Percentiles rank a stretch among this genome's conserved stretches.
Conservation (phyloP, 1,140 invertebrate species). For the Drosophila setifemur region DNA sequence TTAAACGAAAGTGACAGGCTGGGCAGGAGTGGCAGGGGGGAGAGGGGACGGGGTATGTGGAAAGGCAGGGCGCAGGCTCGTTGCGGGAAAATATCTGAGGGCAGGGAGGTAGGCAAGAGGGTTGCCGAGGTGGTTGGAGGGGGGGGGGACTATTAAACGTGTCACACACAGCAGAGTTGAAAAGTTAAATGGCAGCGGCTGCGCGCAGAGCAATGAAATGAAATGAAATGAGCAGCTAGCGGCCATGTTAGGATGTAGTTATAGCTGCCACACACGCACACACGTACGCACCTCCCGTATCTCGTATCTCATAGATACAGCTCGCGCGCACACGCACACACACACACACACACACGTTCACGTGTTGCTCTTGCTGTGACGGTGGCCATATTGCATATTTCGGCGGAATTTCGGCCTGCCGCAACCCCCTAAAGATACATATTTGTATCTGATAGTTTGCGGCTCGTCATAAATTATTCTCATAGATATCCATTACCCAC, state of each 20-base stretch:
- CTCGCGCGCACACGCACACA: slow-evolving; percentile 12
- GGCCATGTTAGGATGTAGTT: slow-evolving; percentile 75
- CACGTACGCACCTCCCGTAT: neutral
- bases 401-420: slow-evolving; percentile 26
- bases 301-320: slow-evolving; percentile 24
- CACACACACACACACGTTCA: slow-evolving; percentile 4
- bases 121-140: neutral
- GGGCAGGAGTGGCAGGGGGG: slow-evolving; percentile 34
- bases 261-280: slow-evolving; percentile 47
- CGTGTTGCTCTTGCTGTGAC: slow-evolving; percentile 64
- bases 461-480: slow-evolving; percentile 72
- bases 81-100: slow-evolving; percentile 22
- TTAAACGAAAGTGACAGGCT: slow-evolving; percentile 80
- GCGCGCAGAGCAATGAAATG: slow-evolving; percentile 19
- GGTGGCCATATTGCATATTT: slow-evolving; percentile 75
- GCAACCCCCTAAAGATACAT: slow-evolving; percentile 35
- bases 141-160: slow-evolving; percentile 60
- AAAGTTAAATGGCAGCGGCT: slow-evolving; percentile 77
- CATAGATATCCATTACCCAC: slow-evolving; percentile 47
- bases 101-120: slow-evolving; percentile 1
- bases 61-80: slow-evolving; percentile 21
- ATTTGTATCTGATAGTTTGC: slow-evolving; percentile 59
- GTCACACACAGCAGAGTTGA: slow-evolving; percentile 73
- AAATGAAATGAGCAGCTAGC: slow-evolving; percentile 56
- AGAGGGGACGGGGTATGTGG: slow-evolving; percentile 30